Percentiles rank a stretch among this genome's conserved stretches.
Evolutionary conservation across 2,888 invertebrate genomes (phyloP).

Genomic region (Candidula unifasciata): DNA sequence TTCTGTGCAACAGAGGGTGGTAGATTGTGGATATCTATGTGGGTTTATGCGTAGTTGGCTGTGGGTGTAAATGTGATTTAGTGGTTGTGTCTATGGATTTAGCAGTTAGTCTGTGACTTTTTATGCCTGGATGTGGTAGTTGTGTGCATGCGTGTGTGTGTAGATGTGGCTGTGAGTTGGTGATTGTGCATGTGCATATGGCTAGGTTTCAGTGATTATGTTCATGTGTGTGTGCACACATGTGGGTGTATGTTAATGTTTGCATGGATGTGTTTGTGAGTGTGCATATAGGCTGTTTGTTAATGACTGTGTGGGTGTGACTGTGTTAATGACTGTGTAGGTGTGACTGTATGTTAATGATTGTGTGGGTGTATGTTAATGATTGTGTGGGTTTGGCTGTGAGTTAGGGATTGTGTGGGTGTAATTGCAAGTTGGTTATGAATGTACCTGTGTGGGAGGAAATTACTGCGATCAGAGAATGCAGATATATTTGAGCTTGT

Average conservation of each 20-base stretch:
- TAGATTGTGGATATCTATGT: not conserved
- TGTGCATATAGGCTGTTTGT: not conserved
- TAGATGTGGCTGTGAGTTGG: too few relatives aligned
- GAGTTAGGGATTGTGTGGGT: too few relatives aligned
- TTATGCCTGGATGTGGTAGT: not conserved
- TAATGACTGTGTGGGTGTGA: not conserved
- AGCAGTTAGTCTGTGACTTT: not conserved
- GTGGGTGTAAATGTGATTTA: not conserved
- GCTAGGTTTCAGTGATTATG: not conserved
- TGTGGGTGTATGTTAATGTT: not conserved
- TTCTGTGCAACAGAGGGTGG: not conserved
- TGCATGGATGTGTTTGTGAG: not conserved
- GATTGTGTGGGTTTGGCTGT: too few relatives aligned
- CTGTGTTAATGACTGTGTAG: not conserved
- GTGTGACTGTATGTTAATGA: not conserved
- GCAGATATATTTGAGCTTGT: too few relatives aligned
- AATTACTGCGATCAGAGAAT: too few relatives aligned
- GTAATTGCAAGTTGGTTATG: too few relatives aligned
- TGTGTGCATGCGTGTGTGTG: not conserved
- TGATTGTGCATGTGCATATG: not conserved
- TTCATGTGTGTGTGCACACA: not conserved
- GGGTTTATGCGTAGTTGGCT: not conserved
- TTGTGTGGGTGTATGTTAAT: not conserved
- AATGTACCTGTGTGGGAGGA: too few relatives aligned
- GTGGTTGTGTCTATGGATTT: not conserved